phyloP scores from a whole-genome alignment of 2,888 invertebrate genomes.

The Caenorhabditis virilis region DNA sequence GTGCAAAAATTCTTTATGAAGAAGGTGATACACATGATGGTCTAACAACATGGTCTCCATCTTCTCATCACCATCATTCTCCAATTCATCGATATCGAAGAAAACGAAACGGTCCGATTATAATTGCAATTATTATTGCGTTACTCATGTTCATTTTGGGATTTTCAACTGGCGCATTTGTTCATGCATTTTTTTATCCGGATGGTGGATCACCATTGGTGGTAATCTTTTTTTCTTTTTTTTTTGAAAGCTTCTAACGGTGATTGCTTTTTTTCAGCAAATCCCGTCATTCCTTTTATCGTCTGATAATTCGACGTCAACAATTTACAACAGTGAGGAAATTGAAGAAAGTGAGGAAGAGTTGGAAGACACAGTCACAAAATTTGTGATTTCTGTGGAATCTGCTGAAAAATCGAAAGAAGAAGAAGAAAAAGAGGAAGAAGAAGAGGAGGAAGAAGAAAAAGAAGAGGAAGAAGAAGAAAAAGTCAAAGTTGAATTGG shows the following conservation, averaged over 20 bases:
- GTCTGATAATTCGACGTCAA: neutral
- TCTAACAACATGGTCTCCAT: constrained; percentile 22
- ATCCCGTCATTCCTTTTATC: constrained; percentile 6
- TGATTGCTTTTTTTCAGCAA: neutral
- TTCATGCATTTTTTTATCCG: constrained; percentile 33
- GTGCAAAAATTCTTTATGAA: constrained; percentile 26
- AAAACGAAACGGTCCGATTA: no score
- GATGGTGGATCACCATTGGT: constrained; percentile 31
- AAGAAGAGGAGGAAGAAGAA: neutral
- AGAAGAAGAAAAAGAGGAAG: constrained; percentile 2
- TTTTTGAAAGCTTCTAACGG: neutral
- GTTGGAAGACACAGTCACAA: neutral
- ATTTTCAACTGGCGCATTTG: constrained; percentile 41
- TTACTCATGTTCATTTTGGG: constrained; percentile 46
- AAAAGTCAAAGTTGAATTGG: no score
- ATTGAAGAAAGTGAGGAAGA: neutral
- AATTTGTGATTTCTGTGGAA: no score
- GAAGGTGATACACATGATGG: constrained; percentile 22
- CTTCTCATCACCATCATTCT: constrained; percentile 5
- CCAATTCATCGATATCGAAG: neutral
- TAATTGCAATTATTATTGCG: constrained; percentile 14
- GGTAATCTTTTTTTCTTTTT: neutral
- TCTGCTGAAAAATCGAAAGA: no score
- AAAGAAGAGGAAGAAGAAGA: neutral
- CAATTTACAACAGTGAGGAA: neutral